Evolutionary conservation across 2,888 invertebrate species (phyloP).

Genomic region (Notocelia uddmanniana): DNA sequence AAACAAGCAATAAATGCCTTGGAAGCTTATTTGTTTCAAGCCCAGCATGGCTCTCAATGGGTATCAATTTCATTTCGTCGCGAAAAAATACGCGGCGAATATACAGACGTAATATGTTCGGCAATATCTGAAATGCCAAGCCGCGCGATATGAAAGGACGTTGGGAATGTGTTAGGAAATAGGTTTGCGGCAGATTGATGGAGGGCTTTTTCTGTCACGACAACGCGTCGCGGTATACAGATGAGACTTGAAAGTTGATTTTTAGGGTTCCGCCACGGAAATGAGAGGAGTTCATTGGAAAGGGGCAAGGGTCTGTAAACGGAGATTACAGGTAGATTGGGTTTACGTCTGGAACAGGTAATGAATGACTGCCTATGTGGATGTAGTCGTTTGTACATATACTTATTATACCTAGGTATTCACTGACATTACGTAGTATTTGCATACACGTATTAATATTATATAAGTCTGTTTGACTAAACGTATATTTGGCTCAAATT

Average conservation of each 20-base stretch:
- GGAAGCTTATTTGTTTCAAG: constrained; percentile 18
- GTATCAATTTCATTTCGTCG: constrained; percentile 39
- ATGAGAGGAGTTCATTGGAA: constrained; percentile 9
- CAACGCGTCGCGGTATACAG: constrained; percentile 65
- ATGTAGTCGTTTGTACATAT: no score
- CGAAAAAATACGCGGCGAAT: constrained; percentile 58
- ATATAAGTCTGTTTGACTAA: no score
- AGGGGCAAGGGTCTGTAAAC: background rate
- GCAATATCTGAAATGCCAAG: constrained; percentile 68
- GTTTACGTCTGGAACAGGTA: background rate
- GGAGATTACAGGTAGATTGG: background rate
- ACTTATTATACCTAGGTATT: no score
- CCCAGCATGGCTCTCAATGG: constrained; percentile 16
- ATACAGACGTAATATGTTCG: constrained; percentile 63
- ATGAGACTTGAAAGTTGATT: constrained; percentile 59
- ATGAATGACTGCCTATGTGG: no score
- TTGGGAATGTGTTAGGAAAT: constrained; percentile 69
- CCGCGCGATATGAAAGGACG: constrained; percentile 68
- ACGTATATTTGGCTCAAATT: no score
- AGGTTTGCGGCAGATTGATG: constrained; percentile 72
- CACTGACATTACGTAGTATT: no score
- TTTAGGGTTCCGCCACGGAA: constrained; percentile 38
- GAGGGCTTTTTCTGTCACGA: constrained; percentile 77
- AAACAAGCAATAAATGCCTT: constrained; percentile 2
- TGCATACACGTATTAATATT: no score